Evolutionary conservation across 2,888 invertebrate species (phyloP), one percentile per base, ranked within the genome.

Genomic region (Tethea ocularis): DNA sequence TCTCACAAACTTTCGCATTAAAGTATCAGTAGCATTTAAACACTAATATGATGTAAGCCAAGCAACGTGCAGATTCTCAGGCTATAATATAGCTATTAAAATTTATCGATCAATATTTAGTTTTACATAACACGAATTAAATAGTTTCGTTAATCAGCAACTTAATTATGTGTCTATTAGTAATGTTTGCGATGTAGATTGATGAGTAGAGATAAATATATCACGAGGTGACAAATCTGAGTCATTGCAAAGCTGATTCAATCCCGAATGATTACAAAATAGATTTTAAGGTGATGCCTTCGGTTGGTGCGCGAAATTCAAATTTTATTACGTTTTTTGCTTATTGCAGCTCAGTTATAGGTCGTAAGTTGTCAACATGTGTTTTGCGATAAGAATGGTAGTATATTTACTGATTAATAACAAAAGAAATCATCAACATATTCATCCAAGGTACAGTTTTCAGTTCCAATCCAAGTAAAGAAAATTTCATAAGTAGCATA

Each of bases 161-260:
- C 20, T n/a, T 46, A 46, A 46, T 46, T 46, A 46, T 20, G 7
- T 46, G 20, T 46, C 20, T 46, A 20, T 20, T 46, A 8, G 46
- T 8, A n/a, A 46, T 46, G 7, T 41, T 46, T 10, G n/a, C 46
- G 20, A 46, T 46, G 46, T 20, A 20, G 46, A 20, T 46, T 20
- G 17, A 46, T 46, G n/a, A 46, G 2, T 10, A 46, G 20, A n/a
- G n/a, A 46, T 46, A 46, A 46, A 46, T 46, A 46, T 46, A 46
- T 46, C 46, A 20, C 46, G 46, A 46, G 46, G 46, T 46, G 46
- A 46, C 46, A 20, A 46, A 46, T 20, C 46, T 46, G 46, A 46
- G 17, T 46, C 46, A 46, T 20, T 17, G 20, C 46, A 1, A 15
- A 15, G 5, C 10, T 20, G 17, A 20, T 46, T 10, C 46, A 20